Base-by-base conservation (phyloP, 2,113 vertebrate species). In the Alouatta palliata region DNA sequence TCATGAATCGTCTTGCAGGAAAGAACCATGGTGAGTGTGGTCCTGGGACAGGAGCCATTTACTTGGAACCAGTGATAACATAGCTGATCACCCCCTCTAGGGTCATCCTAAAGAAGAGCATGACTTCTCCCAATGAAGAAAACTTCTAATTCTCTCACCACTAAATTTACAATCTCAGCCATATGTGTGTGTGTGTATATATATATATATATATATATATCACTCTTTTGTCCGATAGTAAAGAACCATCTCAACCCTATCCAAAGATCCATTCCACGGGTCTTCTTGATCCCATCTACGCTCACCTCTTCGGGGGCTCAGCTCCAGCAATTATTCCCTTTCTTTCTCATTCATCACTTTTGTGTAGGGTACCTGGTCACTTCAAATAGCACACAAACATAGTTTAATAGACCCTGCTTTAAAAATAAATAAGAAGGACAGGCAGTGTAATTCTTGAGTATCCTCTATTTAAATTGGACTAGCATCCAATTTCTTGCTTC, bases 1-100 rank as follows among this genome's bases (percentile, higher is more conserved):
- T 97, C 37, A 91, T 95, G 95, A 96, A 97, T 25, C 54, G 40
- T 32, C 95, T 95, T 19, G 91, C 77, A 27, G 95, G 95, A 76
- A 37, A 75, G 64, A 96, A 68, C 3, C 40, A 82, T 8, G 95
- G 93, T 96, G 61, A 97, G 93, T 96, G 23, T 40, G 8, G 3
- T n/a, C 40, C 3, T 43, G 32, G 14, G 30, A 0, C 12, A 21
- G 6, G 35, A 32, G 13, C 20, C 19, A 75, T 90, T 73, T 45
- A 3, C 58, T 77, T 70, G 43, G 6, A 47, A 43, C 25, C n/a
- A 71, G 2, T 21, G 27, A 7, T 32, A 45, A 21, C 0, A 16
- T 14, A 56, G 14, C 32, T n/a, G 90, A 68, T 49, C 19, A 71
- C 16, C 30, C 87, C 17, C 56, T 71, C 35, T 75, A 58, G 5